Evolutionary conservation across 2,888 invertebrate genomes (phyloP).

Genomic region (Ophioninae sp.): DNA sequence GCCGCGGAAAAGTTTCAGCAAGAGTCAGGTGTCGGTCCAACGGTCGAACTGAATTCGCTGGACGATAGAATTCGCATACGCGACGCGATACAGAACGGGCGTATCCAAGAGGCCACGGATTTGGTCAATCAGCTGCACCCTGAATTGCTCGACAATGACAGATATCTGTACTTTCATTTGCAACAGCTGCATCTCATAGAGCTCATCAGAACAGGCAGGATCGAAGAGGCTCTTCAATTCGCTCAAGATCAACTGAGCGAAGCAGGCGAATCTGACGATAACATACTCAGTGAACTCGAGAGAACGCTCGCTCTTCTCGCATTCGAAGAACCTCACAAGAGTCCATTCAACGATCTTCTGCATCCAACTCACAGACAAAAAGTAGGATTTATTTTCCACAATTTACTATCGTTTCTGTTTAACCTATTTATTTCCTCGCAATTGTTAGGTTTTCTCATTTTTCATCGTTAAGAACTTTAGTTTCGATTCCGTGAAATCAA

Average conservation of each 20-base stretch:
- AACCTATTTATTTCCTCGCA: background rate
- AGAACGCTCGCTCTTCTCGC: conserved; percentile 96
- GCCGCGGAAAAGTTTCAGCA: conserved; percentile 98
- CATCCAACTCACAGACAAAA: conserved; percentile 97
- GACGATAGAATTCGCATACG: conserved; percentile 96
- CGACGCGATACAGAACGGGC: conserved; percentile 95
- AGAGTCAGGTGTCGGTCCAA: conserved; percentile 93
- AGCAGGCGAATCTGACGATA: conserved; percentile 91
- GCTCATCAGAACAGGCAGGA: conserved; percentile 90
- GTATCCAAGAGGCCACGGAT: conserved; percentile 95
- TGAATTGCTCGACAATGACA: conserved; percentile 95
- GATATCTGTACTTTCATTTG: conserved; percentile 97
- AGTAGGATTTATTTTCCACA: conserved; percentile 80
- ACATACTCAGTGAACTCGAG: conserved; percentile 89
- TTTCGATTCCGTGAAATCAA: background rate
- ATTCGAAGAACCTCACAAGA: conserved; percentile 96
- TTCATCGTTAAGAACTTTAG: no score
- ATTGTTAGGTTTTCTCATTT: no score
- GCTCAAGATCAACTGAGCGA: conserved; percentile 95
- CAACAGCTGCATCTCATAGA: conserved; percentile 95
- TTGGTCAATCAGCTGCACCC: conserved; percentile 97
- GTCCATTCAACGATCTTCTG: conserved; percentile 97
- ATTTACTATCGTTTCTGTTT: background rate
- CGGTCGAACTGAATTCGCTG: conserved; percentile 90
- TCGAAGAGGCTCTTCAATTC: conserved; percentile 94